These are phyloP conservation scores for Deilephila porcellus DNA, from an alignment of 2,888 invertebrate species.

Conservation along the genomic window DNA sequence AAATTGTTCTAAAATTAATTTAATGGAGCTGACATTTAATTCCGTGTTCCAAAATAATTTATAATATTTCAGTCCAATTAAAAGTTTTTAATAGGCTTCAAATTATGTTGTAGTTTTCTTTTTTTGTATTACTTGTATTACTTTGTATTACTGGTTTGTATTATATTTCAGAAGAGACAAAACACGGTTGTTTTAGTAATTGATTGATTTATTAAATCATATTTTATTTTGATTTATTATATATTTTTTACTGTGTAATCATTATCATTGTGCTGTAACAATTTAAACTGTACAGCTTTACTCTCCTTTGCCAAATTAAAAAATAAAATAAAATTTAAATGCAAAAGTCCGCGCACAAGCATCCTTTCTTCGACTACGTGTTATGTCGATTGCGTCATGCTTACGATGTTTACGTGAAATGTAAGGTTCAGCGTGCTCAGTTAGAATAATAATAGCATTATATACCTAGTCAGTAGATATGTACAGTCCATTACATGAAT, in stretches of 20 bases:
- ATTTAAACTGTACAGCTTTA: not conserved
- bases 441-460: slow-evolving; percentile 45
- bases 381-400: slow-evolving; percentile 36
- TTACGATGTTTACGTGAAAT: slow-evolving; percentile 40
- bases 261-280: not conserved
- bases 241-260: not conserved
- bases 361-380: not conserved
- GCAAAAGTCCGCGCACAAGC: not conserved
- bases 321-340: not conserved
- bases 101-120: too few relatives aligned
- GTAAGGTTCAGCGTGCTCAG: slow-evolving; percentile 50
- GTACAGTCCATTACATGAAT: slow-evolving; percentile 35
- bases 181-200: not conserved
- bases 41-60: too few relatives aligned
- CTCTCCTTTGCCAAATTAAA: not conserved
- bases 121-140: too few relatives aligned
- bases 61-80: too few relatives aligned
- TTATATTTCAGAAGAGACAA: not conserved
- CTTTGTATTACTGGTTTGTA: too few relatives aligned
- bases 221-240: not conserved
- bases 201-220: not conserved
- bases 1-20: not conserved
- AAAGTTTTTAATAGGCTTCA: too few relatives aligned
- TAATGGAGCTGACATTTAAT: not conserved
- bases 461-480: too few relatives aligned